These are phyloP conservation scores for Rhabdomys dilectus DNA, from an alignment of 2,113 vertebrate species.

Conservation along the genomic window DNA sequence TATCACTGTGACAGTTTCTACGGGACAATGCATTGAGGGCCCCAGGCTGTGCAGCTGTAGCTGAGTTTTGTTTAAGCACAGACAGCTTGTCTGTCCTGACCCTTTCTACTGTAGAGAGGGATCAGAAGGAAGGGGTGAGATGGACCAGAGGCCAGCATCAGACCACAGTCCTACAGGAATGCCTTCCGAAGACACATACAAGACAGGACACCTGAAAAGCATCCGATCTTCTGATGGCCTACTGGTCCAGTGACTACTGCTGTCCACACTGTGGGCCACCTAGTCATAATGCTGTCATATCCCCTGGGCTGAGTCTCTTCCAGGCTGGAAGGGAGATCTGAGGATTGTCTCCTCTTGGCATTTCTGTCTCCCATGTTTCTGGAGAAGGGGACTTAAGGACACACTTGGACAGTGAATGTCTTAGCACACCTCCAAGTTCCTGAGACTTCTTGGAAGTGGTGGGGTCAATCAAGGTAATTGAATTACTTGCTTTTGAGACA, in stretches of 20 bases:
- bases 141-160: not conserved
- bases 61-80: not conserved
- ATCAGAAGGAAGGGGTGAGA: not conserved
- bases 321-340: not conserved
- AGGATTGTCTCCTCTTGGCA: not conserved
- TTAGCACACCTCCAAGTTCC: not conserved
- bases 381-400: not conserved
- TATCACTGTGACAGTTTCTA: not conserved
- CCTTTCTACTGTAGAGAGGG: not conserved
- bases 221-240: not conserved
- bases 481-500: not conserved
- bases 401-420: not conserved
- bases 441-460: not conserved
- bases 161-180: not conserved
- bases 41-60: not conserved
- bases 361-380: not conserved
- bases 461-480: not conserved
- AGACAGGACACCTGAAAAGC: not conserved
- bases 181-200: not conserved
- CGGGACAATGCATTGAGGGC: rapidly evolving
- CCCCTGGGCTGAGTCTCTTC: not conserved
- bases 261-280: not conserved
- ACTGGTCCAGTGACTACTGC: not conserved
- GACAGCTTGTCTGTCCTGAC: not conserved
- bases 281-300: not conserved